phyloP scores from a whole-genome alignment of 37 sponge, comb jelly and placozoan species.

The Aphrocallistes beatrix region DNA sequence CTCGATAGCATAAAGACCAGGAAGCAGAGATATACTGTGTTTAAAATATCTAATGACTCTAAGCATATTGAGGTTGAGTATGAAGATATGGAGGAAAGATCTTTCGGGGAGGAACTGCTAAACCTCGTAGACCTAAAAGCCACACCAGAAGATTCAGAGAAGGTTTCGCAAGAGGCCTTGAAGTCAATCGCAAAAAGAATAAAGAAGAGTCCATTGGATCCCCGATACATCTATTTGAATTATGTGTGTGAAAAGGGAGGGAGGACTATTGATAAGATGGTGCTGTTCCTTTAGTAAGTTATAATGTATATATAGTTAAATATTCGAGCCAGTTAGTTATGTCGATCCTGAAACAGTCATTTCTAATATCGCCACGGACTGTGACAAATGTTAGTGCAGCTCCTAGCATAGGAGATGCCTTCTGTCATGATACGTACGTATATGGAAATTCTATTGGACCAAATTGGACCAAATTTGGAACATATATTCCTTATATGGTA shows the following conservation, averaged over 20 bases:
- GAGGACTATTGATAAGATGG: not conserved
- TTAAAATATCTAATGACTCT: not conserved
- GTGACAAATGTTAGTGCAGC: too few species aligned
- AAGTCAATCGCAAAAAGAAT: not conserved
- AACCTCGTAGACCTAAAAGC: not conserved
- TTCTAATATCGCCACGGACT: too few species aligned
- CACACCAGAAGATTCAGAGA: not conserved
- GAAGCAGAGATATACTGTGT: not conserved
- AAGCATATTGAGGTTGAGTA: not conserved
- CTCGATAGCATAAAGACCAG: too few species aligned
- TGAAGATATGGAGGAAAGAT: not conserved
- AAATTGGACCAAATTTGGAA: too few species aligned
- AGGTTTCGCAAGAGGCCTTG: not conserved
- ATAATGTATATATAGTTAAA: too few species aligned
- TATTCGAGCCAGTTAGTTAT: too few species aligned
- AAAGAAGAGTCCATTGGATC: not conserved
- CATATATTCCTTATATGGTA: too few species aligned
- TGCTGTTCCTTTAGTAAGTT: not conserved
- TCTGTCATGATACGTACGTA: too few species aligned
- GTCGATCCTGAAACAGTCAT: too few species aligned
- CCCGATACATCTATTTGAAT: not conserved
- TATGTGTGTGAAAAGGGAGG: not conserved
- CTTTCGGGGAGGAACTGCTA: not conserved
- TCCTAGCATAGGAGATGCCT: too few species aligned
- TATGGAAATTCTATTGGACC: too few species aligned